Conservation (phyloP, 2,113 vertebrate species). For the cat (Felis catus) region F.catus_Fca126_mat1.0 CM031425.1:30936001-30936500, state of each 20-base stretch:
- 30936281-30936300: neutral
- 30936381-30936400: neutral
- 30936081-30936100: neutral
- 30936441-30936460: neutral
- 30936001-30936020: neutral
- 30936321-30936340: neutral
- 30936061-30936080: constrained; percentile 30
- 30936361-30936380: neutral
- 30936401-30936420: neutral
- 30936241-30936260: neutral
- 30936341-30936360: neutral
- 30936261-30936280: neutral
- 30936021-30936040: neutral
- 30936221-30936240: neutral
- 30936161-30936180: neutral
- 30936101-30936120: neutral
- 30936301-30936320: neutral
- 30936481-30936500: neutral
- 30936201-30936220: neutral
- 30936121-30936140: neutral
- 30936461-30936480: neutral
- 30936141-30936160: neutral
- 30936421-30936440: neutral
- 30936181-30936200: neutral
- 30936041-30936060: neutral